Evolutionary conservation across 2,888 invertebrate species (phyloP).

Genomic region (Drosophila helvetica): DNA sequence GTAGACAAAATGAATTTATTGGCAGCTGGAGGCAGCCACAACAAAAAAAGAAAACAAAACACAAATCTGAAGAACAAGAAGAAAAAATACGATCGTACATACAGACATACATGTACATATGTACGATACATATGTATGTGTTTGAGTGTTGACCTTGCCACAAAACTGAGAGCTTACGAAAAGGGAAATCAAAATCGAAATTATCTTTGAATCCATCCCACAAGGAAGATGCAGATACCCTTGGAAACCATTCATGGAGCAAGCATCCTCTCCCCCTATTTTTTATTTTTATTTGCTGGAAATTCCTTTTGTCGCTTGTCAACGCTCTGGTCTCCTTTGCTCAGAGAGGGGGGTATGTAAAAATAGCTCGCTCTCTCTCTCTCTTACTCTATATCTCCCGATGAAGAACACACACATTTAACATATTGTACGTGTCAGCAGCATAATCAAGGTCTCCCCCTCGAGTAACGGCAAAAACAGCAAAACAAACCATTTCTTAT

Average conservation of each 20-base stretch:
- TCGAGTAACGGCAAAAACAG: conserved; percentile 31
- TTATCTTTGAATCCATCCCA: background rate
- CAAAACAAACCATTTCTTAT: background rate
- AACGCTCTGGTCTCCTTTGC: too few relatives aligned
- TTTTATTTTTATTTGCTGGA: too few relatives aligned
- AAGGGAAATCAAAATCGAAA: conserved; percentile 7
- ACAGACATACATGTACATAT: background rate
- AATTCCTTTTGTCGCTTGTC: background rate
- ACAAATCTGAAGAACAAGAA: background rate
- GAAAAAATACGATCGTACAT: conserved; percentile 5
- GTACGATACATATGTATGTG: too few relatives aligned
- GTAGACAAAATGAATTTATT: conserved; percentile 55
- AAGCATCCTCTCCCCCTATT: too few relatives aligned
- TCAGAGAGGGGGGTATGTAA: too few relatives aligned
- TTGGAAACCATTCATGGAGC: background rate
- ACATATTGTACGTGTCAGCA: conserved; percentile 67
- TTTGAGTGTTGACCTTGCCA: conserved; percentile 32
- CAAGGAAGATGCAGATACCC: too few relatives aligned
- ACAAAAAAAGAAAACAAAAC: conserved; percentile 20
- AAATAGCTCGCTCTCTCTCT: background rate
- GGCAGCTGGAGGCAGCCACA: conserved; percentile 21
- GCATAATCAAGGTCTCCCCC: conserved; percentile 55
- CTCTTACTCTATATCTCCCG: conserved; percentile 15
- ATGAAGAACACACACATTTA: conserved; percentile 22
- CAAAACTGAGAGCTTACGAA: conserved; percentile 1